phyloP scores from a whole-genome alignment of 2,888 invertebrate genomes.

The Heliconius hortense region DNA sequence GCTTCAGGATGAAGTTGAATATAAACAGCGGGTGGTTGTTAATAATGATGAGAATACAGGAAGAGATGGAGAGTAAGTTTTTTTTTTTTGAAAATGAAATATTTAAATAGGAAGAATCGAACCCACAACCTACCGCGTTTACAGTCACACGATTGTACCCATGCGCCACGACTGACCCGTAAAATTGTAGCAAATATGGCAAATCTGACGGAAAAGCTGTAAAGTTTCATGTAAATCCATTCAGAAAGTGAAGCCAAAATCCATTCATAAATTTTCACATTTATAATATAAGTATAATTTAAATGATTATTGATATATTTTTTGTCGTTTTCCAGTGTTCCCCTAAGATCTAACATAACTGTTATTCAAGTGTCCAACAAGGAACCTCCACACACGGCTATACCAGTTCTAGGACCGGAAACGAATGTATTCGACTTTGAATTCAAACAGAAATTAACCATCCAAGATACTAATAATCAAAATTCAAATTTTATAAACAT shows the following conservation, averaged over 20 bases:
- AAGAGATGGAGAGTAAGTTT: conserved; percentile 43
- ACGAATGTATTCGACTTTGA: conserved; percentile 67
- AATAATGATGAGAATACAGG: conserved; percentile 47
- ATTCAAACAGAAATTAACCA: conserved; percentile 55
- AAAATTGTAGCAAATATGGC: no score
- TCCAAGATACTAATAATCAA: conserved; percentile 41
- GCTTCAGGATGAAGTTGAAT: conserved; percentile 45
- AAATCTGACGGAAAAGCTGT: no score
- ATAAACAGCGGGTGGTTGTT: conserved; percentile 61
- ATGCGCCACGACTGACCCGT: no score
- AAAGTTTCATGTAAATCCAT: no score
- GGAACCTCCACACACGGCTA: conserved; percentile 71
- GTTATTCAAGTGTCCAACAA: conserved; percentile 84
- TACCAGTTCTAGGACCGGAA: conserved; percentile 64
- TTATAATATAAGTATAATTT: no score
- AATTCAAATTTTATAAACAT: conserved; percentile 63
- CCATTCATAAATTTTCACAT: no score
- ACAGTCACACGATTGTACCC: no score
- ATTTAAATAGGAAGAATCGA: background rate
- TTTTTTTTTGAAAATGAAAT: background rate
- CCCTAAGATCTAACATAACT: conserved; percentile 75
- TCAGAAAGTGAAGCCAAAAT: no score
- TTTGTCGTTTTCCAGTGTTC: conserved; percentile 50
- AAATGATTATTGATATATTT: no score
- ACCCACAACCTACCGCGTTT: no score